Evolutionary conservation across 2,888 invertebrate genomes (phyloP).

Genomic region (Caenorhabditis uteleia): DNA sequence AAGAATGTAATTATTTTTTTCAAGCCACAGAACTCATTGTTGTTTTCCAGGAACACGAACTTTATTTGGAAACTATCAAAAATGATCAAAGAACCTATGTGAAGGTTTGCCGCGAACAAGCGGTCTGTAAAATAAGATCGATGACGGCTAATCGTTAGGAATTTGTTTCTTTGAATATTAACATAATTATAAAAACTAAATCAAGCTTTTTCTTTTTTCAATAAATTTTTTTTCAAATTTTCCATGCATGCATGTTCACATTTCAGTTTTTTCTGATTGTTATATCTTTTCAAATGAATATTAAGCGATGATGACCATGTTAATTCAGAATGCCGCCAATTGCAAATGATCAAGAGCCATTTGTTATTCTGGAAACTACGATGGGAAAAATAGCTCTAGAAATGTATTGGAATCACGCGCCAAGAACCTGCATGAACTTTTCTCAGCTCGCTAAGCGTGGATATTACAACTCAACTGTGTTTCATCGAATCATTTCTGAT

Average conservation of each 20-base stretch:
- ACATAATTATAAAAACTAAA: not conserved
- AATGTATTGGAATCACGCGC: slow-evolving; percentile 97
- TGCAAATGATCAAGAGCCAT: slow-evolving; percentile 37
- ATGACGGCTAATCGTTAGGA: slow-evolving; percentile 25
- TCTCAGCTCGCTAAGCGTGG: slow-evolving; percentile 80
- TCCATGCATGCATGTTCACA: not conserved
- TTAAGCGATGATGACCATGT: no score
- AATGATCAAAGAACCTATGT: slow-evolving; percentile 45
- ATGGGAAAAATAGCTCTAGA: slow-evolving; percentile 92
- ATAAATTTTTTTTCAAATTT: not conserved
- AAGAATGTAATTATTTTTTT: slow-evolving; percentile 12
- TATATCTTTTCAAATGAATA: not conserved
- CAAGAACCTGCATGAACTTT: slow-evolving; percentile 95
- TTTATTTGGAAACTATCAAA: slow-evolving; percentile 31
- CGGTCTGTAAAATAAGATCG: slow-evolving; percentile 43
- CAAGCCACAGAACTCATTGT: not conserved
- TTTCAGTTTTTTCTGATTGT: not conserved
- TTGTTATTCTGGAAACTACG: slow-evolving; percentile 46
- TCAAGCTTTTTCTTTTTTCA: slow-evolving; percentile 1
- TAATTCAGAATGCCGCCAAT: slow-evolving; percentile 21
- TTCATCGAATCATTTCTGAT: slow-evolving; percentile 88
- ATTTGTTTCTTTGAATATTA: not conserved
- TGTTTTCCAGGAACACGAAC: slow-evolving; percentile 43
- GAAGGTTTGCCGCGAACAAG: slow-evolving; percentile 42
- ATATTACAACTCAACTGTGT: slow-evolving; percentile 93